Base-by-base conservation (phyloP, 2,797 vertebrate genomes). In the Esox masquinongy region DNA sequence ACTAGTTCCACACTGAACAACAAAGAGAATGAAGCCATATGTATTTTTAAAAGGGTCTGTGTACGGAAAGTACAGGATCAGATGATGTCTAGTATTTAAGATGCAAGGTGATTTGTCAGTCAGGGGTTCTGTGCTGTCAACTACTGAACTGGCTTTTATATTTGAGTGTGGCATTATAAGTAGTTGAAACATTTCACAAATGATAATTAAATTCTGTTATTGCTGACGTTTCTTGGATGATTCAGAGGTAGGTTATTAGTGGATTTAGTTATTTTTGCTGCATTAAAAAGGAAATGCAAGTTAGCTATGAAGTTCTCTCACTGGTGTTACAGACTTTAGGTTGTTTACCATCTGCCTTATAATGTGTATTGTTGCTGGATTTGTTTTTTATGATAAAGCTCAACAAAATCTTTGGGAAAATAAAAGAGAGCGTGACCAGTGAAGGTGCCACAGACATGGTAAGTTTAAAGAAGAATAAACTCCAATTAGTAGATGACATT, bases 331-430 rank as follows among this genome's bases (percentile, higher is more conserved):
- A n/a, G 24, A 64, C 31, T 53, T 75, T 63, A 3, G 22, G 19
- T 56, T 56, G n/a, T 56, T 56, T 56, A 56, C 19, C 3, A 56
- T 56, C 53, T 56, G 53, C 53, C 19, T 56, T 69, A 34, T 61
- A 56, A 31, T 71, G 59, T 12, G 53, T 15, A 39, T 3, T 53
- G 2, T 26, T 19, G 7, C 16, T 14, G 59, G 36, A 39, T 39
- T 36, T 0, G 47, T 66, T 74, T 78, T 75, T 77, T 66, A 50
- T 66, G 5, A 88, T 92, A 53, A 88, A 99, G 98, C 93, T 99
- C 24, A 97, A 98, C 92, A 98, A 94, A 77, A 97, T 99, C 78
- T 93, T 99, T 87, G 89, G 95, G 51, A 96, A 95, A 75, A 95
- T 93, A 86, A 96, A 97, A 85, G 86, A 84, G 39, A 94, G 86